Evolutionary conservation across 2,888 invertebrate species (phyloP).

Genomic region (Leptopterna dolabrata): DNA sequence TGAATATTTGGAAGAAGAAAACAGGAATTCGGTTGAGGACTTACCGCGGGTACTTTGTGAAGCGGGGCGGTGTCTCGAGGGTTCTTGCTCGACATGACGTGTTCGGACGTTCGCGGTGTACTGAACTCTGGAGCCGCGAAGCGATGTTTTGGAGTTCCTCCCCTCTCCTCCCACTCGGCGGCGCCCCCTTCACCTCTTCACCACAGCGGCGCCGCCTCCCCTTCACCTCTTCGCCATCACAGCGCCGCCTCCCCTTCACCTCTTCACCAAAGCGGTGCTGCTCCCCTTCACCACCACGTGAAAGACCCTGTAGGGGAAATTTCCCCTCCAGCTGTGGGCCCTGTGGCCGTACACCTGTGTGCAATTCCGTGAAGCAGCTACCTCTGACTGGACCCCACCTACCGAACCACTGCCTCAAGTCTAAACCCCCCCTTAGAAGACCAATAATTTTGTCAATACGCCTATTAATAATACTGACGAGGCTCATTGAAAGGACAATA

Average conservation of each 20-base stretch:
- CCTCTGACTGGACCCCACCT: no score
- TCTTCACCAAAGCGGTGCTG: not conserved
- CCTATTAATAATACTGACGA: no score
- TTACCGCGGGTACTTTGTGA: conserved; percentile 53
- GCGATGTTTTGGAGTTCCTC: not conserved
- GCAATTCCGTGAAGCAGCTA: no score
- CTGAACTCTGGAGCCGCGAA: conserved; percentile 47
- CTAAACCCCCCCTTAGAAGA: no score
- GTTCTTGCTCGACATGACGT: conserved; percentile 46
- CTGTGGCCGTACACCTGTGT: no score
- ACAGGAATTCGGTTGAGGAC: not conserved
- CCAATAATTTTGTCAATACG: no score
- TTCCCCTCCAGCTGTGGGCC: no score
- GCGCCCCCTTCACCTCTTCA: not conserved
- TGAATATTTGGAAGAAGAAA: not conserved
- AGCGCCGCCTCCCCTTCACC: not conserved
- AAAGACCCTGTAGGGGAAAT: no score
- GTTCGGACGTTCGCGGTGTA: conserved; percentile 41
- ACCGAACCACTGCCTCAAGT: no score
- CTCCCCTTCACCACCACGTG: not conserved
- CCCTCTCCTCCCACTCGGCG: not conserved
- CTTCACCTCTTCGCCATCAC: not conserved
- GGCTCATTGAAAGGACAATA: no score
- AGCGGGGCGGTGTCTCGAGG: conserved; percentile 47
- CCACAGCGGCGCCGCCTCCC: not conserved